Evolutionary conservation across 2,888 invertebrate genomes (phyloP).

Genomic region (Cheilosia vernalis): DNA sequence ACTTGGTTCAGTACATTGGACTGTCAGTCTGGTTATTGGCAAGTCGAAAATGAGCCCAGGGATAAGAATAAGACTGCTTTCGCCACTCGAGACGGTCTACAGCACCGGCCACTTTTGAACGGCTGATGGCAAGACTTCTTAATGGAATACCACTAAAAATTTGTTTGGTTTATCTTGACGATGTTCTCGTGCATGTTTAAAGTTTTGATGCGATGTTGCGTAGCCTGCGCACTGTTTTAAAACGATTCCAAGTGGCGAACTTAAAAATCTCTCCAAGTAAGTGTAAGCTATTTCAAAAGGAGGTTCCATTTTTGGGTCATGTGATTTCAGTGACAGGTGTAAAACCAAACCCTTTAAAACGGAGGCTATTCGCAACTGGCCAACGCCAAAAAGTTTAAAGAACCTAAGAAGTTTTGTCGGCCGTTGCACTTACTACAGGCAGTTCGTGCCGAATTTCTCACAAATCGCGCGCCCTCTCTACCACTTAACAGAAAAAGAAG

Average conservation of each 20-base stretch:
- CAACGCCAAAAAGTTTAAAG: no score
- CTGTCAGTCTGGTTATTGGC: slow-evolving; percentile 70
- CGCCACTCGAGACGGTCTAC: slow-evolving; percentile 4
- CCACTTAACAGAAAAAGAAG: not conserved
- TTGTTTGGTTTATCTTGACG: slow-evolving; percentile 72
- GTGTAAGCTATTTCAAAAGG: no score
- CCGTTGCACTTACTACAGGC: no score
- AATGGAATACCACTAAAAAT: slow-evolving; percentile 55
- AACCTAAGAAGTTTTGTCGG: no score
- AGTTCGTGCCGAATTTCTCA: not conserved
- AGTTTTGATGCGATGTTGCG: slow-evolving; percentile 54
- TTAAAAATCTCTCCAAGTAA: no score
- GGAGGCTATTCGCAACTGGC: not conserved
- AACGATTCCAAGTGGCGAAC: no score
- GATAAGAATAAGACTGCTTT: slow-evolving; percentile 72
- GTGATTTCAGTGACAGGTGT: not conserved
- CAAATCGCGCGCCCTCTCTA: not conserved
- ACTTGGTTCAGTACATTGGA: slow-evolving; percentile 74
- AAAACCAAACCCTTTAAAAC: not conserved
- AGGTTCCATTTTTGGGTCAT: no score
- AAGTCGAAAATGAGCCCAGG: slow-evolving; percentile 44
- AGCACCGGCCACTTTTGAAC: slow-evolving; percentile 69
- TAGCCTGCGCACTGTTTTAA: no score
- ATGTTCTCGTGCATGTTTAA: slow-evolving; percentile 67
- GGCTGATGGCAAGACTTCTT: slow-evolving; percentile 57